Evolutionary conservation across 2,888 invertebrate genomes (phyloP), one percentile per base, ranked within the genome.

Genomic region (Phyto melanocephala): DNA sequence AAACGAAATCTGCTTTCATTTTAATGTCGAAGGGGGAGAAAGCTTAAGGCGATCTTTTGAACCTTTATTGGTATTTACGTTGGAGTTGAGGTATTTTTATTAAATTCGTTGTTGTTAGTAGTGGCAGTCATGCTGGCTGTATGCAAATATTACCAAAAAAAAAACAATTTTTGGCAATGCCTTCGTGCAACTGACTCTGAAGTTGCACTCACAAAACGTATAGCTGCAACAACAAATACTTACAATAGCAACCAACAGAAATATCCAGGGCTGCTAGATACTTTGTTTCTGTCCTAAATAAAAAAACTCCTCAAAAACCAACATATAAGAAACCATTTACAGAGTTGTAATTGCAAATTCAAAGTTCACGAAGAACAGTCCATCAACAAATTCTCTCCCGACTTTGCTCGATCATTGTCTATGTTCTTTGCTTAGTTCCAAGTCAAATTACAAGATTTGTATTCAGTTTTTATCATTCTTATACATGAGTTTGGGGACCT

Each of bases 21-120:
- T 52, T 33, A 33, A 33, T 37, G 3, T 22, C 17, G 22, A 62
- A 74, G 45, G 35, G 78, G 56, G 63, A 68, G 79, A 84, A 79
- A 74, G 81, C 84, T 79, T 70, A 17, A 47, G 72, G 84, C 81
- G 84, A 84, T 84, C 84, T 81, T 72, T 84, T 79, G 79, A 79
- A 81, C 84, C 79, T 81, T 76, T 42, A 79, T 81, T 71, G 78
- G 81, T 78, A 60, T 82, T 81, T 35, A 47, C 37, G 65, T 47
- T 65, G 6, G 24, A 70, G 60, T 62, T 79, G 58, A 68, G 45
- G 42, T 65, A 67, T 81, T 71, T 80, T 81, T 78, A 40, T 50
- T 67, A 63, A 62, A 72, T 24, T 71, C 22, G 56, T 22, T 22
- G 28, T 2, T 54, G 20, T 50, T 60, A 8, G n/a, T n/a, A n/a